These are phyloP conservation scores for Bombus terrestris DNA, from an alignment of 1,140 invertebrate species.

Conservation along the genomic window DNA sequence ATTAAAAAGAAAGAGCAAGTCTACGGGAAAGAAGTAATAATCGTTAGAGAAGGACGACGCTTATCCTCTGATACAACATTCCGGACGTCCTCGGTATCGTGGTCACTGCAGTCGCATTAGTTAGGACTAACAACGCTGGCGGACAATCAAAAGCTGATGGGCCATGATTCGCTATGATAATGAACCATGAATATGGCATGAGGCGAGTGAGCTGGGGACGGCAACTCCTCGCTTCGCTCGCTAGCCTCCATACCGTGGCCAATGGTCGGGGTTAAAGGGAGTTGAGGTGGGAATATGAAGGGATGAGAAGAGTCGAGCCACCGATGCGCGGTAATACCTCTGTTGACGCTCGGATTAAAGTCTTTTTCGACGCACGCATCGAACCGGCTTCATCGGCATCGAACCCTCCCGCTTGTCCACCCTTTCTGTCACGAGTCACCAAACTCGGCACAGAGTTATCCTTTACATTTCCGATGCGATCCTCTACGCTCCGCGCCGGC, in stretches of 20 bases:
- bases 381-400: conserved; percentile 4
- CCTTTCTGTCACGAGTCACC: conserved; percentile 5
- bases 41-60: conserved; percentile 54
- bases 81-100: conserved; percentile 68
- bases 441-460: not conserved
- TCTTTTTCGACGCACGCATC: conserved; percentile 62
- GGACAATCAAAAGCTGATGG: conserved; percentile 83
- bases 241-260: conserved; percentile 64
- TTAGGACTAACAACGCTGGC: conserved; percentile 82
- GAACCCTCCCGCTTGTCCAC: not conserved
- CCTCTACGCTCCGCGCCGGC: too few species aligned
- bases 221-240: conserved; percentile 78
- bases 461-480: not conserved
- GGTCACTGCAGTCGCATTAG: conserved; percentile 82
- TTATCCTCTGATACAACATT: conserved; percentile 69
- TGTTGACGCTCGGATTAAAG: conserved; percentile 73
- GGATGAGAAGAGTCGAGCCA: conserved; percentile 57
- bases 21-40: conserved; percentile 38
- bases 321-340: conserved; percentile 69
- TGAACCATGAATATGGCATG: conserved; percentile 83
- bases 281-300: conserved; percentile 67
- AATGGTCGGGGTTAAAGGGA: conserved; percentile 71
- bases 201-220: conserved; percentile 79
- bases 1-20: conserved; percentile 5
- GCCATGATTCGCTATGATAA: conserved; percentile 83